These are phyloP conservation scores for Caiman crocodilus DNA, from an alignment of 2,797 vertebrate species.

Conservation along the genomic window DNA sequence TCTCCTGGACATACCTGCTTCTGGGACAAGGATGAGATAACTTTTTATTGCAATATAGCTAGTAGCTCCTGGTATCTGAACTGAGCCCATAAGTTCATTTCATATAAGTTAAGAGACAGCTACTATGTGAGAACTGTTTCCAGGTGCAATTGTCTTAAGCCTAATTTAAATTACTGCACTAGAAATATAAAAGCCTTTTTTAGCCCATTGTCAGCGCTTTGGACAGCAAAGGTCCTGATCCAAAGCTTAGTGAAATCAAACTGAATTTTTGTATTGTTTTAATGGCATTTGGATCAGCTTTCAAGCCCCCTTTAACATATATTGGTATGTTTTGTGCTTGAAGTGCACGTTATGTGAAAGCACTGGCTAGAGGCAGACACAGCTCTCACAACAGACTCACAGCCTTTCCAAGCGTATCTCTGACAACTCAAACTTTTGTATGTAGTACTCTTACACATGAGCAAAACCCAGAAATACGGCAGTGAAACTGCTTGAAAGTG, in stretches of 20 bases:
- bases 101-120: not conserved
- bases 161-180: not conserved
- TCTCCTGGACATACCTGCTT: not conserved
- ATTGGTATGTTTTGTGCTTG: not conserved
- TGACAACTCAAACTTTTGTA: not conserved
- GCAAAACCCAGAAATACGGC: no score
- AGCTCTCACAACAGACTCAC: not conserved
- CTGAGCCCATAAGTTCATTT: conserved; percentile 12
- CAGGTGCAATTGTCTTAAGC: not conserved
- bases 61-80: not conserved
- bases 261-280: conserved; percentile 8
- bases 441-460: not conserved
- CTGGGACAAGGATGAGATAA: conserved; percentile 1
- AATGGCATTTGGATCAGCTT: not conserved
- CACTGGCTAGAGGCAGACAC: not conserved
- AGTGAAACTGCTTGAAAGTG: no score
- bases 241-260: not conserved
- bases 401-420: not conserved
- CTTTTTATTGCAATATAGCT: not conserved
- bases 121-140: not conserved
- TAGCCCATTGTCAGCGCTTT: not conserved
- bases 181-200: conserved; percentile 18
- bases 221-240: not conserved
- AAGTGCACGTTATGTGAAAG: conserved; percentile 1
- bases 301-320: conserved; percentile 33